Evolutionary conservation across 2,797 vertebrate genomes (phyloP).

Genomic region (Garrulus glandarius): DNA sequence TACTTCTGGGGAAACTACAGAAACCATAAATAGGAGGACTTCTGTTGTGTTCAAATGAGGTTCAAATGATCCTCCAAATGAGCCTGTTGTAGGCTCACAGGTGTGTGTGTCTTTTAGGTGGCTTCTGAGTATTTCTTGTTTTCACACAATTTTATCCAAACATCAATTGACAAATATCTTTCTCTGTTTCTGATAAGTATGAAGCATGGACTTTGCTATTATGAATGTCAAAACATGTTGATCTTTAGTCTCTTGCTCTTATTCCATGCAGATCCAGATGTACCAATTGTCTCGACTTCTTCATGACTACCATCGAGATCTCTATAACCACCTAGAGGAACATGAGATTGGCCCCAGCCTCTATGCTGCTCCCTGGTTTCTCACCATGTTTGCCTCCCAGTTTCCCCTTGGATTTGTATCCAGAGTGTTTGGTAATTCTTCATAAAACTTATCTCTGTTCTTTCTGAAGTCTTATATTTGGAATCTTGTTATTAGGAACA

Average conservation of each 20-base stretch:
- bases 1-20: not conserved
- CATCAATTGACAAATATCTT: not conserved
- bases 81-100: not conserved
- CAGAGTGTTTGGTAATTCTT: conserved; percentile 90
- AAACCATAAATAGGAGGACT: not conserved
- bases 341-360: conserved; percentile 95
- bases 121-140: not conserved
- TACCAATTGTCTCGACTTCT: conserved; percentile 95
- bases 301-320: conserved; percentile 94
- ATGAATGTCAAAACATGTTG: not conserved
- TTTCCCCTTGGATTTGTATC: conserved; percentile 96
- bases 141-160: not conserved
- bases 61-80: not conserved
- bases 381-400: conserved; percentile 94
- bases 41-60: not conserved
- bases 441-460: not conserved
- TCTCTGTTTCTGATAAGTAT: not conserved
- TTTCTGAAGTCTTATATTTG: not conserved
- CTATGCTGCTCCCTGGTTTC: conserved; percentile 97
- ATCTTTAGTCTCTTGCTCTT: not conserved
- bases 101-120: not conserved
- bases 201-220: not conserved
- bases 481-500: not conserved
- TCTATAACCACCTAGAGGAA: conserved; percentile 91
- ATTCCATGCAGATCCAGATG: conserved; percentile 89